Evolutionary conservation across 2,113 vertebrate genomes (phyloP), one percentile per base, ranked within the genome.

Genomic region (Suricata suricatta): DNA sequence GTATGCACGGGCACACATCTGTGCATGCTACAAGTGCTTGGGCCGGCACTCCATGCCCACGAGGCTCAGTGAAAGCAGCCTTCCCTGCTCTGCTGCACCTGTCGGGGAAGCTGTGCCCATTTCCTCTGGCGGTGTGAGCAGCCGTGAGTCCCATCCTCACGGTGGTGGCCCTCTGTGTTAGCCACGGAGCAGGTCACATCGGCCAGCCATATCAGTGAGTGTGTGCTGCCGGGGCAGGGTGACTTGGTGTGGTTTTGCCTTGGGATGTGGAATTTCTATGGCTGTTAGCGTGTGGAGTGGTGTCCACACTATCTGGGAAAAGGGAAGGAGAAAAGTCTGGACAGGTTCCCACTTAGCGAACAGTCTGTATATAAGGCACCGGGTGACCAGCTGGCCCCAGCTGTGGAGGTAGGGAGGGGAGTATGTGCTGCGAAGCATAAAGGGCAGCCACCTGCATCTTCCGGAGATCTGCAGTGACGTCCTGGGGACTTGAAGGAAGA

Each of bases 381-480:
- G 3, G 60, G 47, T 63, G 60, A 69, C 25, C 5, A 19, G 47
- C 11, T 11, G 41, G 47, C 5, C 5, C 66, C 21, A 21, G 19
- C 8, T 1, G 0, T 60, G 47, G 5, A 31, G 17, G 64, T 15
- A 35, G 5, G 35, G 23, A 21, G 23, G 3, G 7, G 54, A 9
- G 41, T 7, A 7, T 14, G 4, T 0, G 2, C 15, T 31, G 7
- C 1, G 0, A 5, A 33, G 66, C 10, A 1, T 3, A 1, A 0
- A 19, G 82, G 33, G 6, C 25, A 9, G 25, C 41, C 7, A 29
- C 25, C 33, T 44, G 76, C 41, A 3, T 41, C 72, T 44, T 54
- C 14, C 14, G 16, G 44, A 60, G 21, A 14, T 27, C 25, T 1
- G 12, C n/a, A 5, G 10, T 8, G 23, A 14, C 11, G 7, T 68